Conservation (phyloP, 2,113 vertebrate species). For the Chionodraco myersi region DNA sequence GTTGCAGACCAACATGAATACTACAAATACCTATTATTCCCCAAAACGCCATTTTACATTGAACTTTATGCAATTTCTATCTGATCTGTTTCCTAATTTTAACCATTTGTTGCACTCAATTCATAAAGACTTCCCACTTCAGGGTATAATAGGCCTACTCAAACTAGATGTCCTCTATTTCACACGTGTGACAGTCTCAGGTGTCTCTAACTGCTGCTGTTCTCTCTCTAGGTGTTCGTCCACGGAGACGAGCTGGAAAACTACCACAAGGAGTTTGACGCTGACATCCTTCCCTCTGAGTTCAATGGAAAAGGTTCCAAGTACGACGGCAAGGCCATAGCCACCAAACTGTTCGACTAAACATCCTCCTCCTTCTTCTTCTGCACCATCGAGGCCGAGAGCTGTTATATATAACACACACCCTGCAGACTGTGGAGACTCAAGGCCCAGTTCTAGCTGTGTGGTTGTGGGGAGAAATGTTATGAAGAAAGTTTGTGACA, state of each 20-base stretch:
- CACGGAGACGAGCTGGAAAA: constrained; percentile 93
- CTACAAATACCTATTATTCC: background rate
- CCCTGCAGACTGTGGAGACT: constrained; percentile 42
- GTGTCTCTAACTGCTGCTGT: background rate
- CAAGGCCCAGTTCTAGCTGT: constrained; percentile 28
- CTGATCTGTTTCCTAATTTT: background rate
- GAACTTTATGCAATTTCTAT: background rate
- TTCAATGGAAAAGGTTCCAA: constrained; percentile 91
- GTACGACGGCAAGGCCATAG: constrained; percentile 89
- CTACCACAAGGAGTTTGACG: constrained; percentile 94
- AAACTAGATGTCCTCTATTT: background rate
- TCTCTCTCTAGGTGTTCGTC: constrained; percentile 89
- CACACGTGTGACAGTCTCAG: background rate
- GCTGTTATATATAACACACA: constrained; percentile 5
- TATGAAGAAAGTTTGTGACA: constrained; percentile 27
- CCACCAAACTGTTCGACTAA: constrained; percentile 90
- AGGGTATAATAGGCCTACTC: background rate
- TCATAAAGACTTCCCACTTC: background rate
- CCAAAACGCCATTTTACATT: background rate
- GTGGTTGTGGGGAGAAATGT: constrained; percentile 37
- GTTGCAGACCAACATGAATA: background rate
- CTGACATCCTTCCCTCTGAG: constrained; percentile 91
- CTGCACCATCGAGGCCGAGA: background rate
- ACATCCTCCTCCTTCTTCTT: constrained; percentile 48
- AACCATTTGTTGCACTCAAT: background rate